A percentile compares a stretch with the other conserved stretches of the same genome.
Evolutionary conservation across 1,140 invertebrate species (phyloP).

Genomic region (Mercenaria mercenaria): DNA sequence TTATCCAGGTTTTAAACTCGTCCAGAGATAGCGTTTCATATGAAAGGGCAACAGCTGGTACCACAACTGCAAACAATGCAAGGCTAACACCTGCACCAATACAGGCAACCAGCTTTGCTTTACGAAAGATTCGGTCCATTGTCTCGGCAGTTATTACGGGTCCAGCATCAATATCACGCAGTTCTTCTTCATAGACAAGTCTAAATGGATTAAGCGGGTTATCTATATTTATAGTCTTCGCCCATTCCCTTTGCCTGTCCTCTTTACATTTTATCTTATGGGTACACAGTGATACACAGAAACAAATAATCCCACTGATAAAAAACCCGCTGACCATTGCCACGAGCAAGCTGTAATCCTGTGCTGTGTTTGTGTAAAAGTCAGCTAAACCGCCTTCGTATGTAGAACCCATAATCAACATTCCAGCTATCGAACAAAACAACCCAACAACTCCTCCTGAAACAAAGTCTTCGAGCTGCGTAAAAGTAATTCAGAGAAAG

Average conservation of each 20-base stretch:
- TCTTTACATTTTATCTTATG: constrained; percentile 59
- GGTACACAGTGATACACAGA: constrained; percentile 70
- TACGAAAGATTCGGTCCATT: constrained; percentile 66
- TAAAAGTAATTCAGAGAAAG: too few relatives aligned
- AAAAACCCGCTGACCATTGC: constrained; percentile 78
- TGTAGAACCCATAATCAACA: constrained; percentile 71
- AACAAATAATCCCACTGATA: constrained; percentile 70
- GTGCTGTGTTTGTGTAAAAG: constrained; percentile 76
- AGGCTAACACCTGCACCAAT: constrained; percentile 58
- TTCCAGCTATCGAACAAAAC: constrained; percentile 69
- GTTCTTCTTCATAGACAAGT: constrained; percentile 80
- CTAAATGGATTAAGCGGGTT: constrained; percentile 85
- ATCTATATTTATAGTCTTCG: constrained; percentile 84
- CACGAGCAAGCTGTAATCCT: constrained; percentile 75
- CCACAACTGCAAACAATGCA: constrained; percentile 54
- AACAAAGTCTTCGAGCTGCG: too few relatives aligned
- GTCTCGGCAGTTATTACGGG: constrained; percentile 44
- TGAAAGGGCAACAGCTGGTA: constrained; percentile 60
- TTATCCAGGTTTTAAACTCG: constrained; percentile 37
- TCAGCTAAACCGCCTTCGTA: constrained; percentile 76
- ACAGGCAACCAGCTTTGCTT: constrained; percentile 43
- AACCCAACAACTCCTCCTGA: constrained; percentile 76
- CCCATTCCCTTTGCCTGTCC: constrained; percentile 72
- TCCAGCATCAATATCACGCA: constrained; percentile 64
- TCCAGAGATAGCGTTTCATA: constrained; percentile 1